Base-by-base conservation (phyloP, 64 coral and sea anemone genomes). In the Hydrozoanthus tunicans region DNA sequence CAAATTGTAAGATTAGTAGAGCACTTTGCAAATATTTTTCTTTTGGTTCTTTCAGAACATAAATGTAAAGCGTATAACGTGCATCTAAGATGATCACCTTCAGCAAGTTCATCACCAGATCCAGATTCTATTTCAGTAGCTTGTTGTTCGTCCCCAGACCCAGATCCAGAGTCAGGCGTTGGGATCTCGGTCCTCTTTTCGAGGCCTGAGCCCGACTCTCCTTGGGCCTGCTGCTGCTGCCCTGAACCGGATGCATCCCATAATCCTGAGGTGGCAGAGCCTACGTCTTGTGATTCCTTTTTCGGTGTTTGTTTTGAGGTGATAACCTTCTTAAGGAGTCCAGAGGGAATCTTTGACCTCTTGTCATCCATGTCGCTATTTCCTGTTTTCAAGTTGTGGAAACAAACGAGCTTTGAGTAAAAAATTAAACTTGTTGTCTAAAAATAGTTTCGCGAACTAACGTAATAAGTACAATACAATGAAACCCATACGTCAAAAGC, bases 81-180 rank as follows among this genome's bases (percentile, higher is more conserved):
- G 69, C 69, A 43, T 56, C 83, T 86, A n/a, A 15, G 24, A 14
- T 56, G 7, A n/a, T 77, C 83, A 95, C 94, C 94, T 95, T 96
- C 95, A 70, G 95, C 95, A 13, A 96, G 75, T 59, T 93, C 93
- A 14, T 81, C 92, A 9, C 95, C 95, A 27, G 95, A 96, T 12
- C 92, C 95, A 17, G 90, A 94, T 11, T 93, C 95, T 68, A 85
- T 58, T 27, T 83, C 74, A 25, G 66, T 69, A 66, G 89, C 63
- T 12, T 59, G 59, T n/a, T 88, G 24, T 13, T 74, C 62, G 14
- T 91, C 52, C 62, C 95, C 95, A 67, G 95, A 96, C 6, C 95
- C 95, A 76, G 95, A 96, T 51, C 74, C 92, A 4, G 51, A 15
- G n/a, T 63, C 59, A 52, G 51, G 91, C 17, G 10, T 83, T 13